Evolutionary conservation across 2,113 vertebrate genomes (phyloP).

Genomic region (Odontophorus gujanensis): DNA sequence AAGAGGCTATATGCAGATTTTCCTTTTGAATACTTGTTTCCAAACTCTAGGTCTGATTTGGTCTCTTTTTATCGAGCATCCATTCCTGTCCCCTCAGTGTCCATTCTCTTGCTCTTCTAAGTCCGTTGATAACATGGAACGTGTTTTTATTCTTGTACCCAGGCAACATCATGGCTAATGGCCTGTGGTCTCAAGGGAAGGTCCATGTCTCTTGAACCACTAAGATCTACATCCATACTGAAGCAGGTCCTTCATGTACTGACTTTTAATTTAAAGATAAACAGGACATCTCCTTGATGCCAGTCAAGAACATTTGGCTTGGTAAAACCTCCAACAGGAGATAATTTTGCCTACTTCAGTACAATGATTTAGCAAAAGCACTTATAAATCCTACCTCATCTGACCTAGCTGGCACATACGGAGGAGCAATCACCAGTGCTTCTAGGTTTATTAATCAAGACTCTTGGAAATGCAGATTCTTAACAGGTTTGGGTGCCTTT

Average conservation of each 20-base stretch:
- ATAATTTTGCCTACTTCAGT: background rate
- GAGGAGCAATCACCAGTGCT: background rate
- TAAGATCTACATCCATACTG: background rate
- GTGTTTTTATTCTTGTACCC: background rate
- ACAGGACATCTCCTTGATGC: background rate
- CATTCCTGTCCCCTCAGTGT: background rate
- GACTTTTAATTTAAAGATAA: background rate
- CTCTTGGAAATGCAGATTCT: background rate
- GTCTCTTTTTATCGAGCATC: background rate
- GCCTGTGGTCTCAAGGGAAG: background rate
- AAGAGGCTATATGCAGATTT: background rate
- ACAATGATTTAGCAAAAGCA: background rate
- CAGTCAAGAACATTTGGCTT: background rate
- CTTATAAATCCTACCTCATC: background rate
- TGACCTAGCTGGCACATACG: background rate
- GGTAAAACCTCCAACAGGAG: background rate
- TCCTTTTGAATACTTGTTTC: background rate
- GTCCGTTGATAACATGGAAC: background rate
- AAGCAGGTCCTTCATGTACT: background rate
- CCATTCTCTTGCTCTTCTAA: background rate
- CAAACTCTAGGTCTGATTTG: background rate
- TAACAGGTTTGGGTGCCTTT: background rate
- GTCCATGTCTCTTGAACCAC: background rate
- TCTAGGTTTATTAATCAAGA: background rate
- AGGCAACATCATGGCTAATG: background rate